These are phyloP conservation scores for Drosophila incognita DNA, from an alignment of 2,888 invertebrate species.

Conservation along the genomic window DNA sequence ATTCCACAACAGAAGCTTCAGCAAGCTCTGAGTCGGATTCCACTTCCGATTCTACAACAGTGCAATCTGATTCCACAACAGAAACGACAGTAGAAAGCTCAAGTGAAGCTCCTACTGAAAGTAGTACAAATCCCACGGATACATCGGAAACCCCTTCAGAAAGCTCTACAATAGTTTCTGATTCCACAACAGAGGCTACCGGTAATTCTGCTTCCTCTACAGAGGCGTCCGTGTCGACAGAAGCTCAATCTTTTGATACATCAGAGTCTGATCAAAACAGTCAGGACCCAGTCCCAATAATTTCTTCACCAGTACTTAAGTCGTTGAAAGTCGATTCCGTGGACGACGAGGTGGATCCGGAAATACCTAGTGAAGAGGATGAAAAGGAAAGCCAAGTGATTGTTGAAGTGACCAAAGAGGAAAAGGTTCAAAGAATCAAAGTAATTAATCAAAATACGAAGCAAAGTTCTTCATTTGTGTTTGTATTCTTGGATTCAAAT, in stretches of 20 bases:
- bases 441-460: conserved; percentile 11
- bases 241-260: not conserved
- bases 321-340: not conserved
- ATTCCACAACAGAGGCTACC: not conserved
- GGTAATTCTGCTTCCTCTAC: not conserved
- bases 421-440: conserved; percentile 18
- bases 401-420: conserved; percentile 8
- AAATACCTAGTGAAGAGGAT: not conserved
- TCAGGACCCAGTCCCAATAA: not conserved
- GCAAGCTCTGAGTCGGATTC: not conserved
- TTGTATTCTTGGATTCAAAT: conserved; percentile 9
- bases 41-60: not conserved
- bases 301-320: not conserved
- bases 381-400: conserved; percentile 1
- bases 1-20: not conserved
- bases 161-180: not conserved
- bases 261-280: not conserved
- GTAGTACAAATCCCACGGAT: not conserved
- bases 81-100: too few relatives aligned
- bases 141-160: not conserved
- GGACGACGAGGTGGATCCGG: not conserved
- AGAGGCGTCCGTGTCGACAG: not conserved
- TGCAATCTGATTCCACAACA: not conserved
- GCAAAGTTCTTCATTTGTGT: conserved; percentile 6
- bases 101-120: too few relatives aligned